Conservation (phyloP, 2,888 invertebrate genomes). For the Hymenopus coronatus region DNA sequence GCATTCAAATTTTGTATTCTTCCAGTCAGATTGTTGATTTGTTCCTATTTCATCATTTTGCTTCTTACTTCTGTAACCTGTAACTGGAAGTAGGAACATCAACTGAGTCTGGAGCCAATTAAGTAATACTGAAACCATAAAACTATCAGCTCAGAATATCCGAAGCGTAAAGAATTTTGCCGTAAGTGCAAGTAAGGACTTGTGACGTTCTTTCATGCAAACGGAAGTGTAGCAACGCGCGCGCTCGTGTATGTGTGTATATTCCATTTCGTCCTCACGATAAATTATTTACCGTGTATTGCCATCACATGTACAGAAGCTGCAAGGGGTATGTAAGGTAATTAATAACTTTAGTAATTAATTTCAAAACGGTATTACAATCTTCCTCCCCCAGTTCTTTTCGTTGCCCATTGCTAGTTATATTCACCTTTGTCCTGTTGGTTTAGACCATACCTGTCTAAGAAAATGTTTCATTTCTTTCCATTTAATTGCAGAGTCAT, state of each 20-base stretch:
- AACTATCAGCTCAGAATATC: neutral
- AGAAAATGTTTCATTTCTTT: neutral
- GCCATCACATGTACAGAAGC: neutral
- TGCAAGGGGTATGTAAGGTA: neutral
- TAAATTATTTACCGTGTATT: neutral
- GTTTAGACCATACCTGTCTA: neutral
- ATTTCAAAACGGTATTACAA: slow-evolving; percentile 14
- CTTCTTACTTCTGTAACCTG: too few relatives aligned
- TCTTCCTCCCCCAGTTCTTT: neutral
- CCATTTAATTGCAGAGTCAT: slow-evolving; percentile 1
- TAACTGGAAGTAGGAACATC: too few relatives aligned
- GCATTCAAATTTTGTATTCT: too few relatives aligned
- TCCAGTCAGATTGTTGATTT: too few relatives aligned
- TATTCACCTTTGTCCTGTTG: neutral
- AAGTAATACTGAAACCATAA: neutral
- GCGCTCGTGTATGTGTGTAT: neutral
- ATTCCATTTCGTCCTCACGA: neutral
- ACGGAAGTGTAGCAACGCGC: neutral
- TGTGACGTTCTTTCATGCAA: neutral
- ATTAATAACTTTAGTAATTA: slow-evolving; percentile 10
- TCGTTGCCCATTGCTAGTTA: neutral
- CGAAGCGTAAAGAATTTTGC: neutral
- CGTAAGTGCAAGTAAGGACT: neutral
- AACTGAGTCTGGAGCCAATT: too few relatives aligned
- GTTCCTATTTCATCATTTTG: too few relatives aligned